phyloP scores from a whole-genome alignment of 2,113 vertebrate genomes.

The Hymenochirus boettgeri region DNA sequence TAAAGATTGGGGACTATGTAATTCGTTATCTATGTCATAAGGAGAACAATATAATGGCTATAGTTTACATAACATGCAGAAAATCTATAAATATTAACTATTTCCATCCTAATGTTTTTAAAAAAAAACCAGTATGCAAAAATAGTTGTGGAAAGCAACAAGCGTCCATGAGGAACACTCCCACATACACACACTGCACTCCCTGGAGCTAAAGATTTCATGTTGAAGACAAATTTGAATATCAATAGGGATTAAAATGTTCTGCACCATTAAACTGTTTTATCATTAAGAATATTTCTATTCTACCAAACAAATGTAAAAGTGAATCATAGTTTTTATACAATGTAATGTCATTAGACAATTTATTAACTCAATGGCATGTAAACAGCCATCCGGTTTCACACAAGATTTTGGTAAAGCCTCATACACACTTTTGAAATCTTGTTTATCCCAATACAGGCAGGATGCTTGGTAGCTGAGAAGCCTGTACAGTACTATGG shows the following conservation, averaged over 20 bases:
- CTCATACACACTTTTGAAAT: too few relatives aligned
- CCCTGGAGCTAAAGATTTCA: too few relatives aligned
- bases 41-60: slow-evolving; percentile 10
- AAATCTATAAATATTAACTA: background rate
- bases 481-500: too few relatives aligned
- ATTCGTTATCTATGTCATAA: slow-evolving; percentile 32
- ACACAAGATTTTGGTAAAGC: too few relatives aligned
- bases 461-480: too few relatives aligned
- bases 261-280: background rate
- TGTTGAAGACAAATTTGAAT: background rate
- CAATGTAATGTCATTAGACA: too few relatives aligned
- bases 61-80: background rate
- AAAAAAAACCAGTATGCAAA: background rate
- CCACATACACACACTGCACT: background rate
- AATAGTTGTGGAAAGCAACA: too few relatives aligned
- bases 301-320: background rate
- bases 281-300: background rate
- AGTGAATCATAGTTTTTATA: too few relatives aligned
- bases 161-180: too few relatives aligned
- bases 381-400: too few relatives aligned
- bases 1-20: slow-evolving; percentile 24
- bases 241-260: background rate
- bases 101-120: background rate
- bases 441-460: too few relatives aligned
- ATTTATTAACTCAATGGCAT: too few relatives aligned